Evolutionary conservation across 2,113 vertebrate species (phyloP), one percentile per base, ranked within the genome.

Genomic region (Lamprologus lemairii): DNA sequence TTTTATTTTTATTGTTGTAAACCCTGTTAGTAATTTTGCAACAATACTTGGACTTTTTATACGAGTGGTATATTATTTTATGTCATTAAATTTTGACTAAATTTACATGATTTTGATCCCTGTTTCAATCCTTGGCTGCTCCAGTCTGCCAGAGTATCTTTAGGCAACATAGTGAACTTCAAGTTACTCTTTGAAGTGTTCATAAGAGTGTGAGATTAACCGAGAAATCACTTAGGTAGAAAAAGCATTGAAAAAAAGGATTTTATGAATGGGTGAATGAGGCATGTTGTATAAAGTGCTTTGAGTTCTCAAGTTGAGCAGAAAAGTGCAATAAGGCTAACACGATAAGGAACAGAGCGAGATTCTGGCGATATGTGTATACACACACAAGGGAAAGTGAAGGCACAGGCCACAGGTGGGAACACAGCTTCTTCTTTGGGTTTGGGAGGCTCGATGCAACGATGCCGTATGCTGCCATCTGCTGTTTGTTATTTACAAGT

Each of bases 401-500:
- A 63, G 58, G 58, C 3, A 33, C 57, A 7, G 28, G 28, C 57
- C 16, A 33, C 31, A 63, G 58, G 58, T 35, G 31, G 17, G 0
- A 0, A 0, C 58, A 63, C 31, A 35, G 31, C 60, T 65, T 65
- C 58, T 63, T 63, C 31, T 65, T 65, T 1, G 1, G 60, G 60
- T 65, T 12, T 65, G 60, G 60, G 31, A 65, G 60, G 60, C 31
- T 35, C 1, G 31, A 35, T 35, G 60, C 60, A 7, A 65, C 4
- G 0, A n/a, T 65, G 60, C 60, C 0, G 1, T 7, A 0, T 65
- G 31, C 31, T 65, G 60, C 60, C 60, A 65, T 65, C 60, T 65
- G 6, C 60, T 35, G 60, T 35, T 65, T 35, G 31, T 65, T 65
- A 35, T 0, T 65, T 60, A 6, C 58, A 63, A 12, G 10, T 65